Evolutionary conservation across 1,140 invertebrate species (phyloP).

Genomic region (Ruditapes philippinarum): DNA sequence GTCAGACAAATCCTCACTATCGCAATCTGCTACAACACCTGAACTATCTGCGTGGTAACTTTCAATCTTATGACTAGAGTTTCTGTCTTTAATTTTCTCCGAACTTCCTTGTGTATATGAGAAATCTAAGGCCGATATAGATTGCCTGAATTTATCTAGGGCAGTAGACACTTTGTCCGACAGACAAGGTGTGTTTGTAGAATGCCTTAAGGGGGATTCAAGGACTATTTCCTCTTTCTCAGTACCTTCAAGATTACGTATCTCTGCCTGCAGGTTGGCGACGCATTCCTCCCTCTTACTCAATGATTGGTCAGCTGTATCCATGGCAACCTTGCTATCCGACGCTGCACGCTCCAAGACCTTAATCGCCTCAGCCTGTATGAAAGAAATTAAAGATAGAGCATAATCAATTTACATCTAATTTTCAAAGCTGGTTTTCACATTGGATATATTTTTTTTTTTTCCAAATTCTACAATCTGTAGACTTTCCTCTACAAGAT

Average conservation of each 20-base stretch:
- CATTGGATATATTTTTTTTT: too few species aligned
- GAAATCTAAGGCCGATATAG: constrained; percentile 27
- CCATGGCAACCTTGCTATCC: constrained; percentile 75
- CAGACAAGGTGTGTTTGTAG: neutral
- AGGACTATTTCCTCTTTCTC: constrained; percentile 18
- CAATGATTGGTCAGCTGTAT: constrained; percentile 69
- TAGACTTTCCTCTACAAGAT: too few species aligned
- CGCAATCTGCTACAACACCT: constrained; percentile 52
- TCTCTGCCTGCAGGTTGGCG: constrained; percentile 29
- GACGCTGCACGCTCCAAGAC: constrained; percentile 69
- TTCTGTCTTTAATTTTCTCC: neutral
- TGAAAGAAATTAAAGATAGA: neutral
- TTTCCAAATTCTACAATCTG: too few species aligned
- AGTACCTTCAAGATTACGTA: constrained; percentile 65
- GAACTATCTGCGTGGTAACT: constrained; percentile 47
- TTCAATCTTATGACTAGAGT: neutral
- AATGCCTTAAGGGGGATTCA: constrained; percentile 26
- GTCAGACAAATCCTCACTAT: constrained; percentile 59
- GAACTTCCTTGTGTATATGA: neutral
- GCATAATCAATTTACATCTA: too few species aligned
- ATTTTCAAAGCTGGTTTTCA: too few species aligned
- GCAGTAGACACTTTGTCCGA: neutral
- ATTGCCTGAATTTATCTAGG: constrained; percentile 36
- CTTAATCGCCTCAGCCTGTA: constrained; percentile 69
- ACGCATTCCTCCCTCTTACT: constrained; percentile 65